Evolutionary conservation across 2,113 vertebrate genomes (phyloP), one percentile per base, ranked within the genome.

Genomic region (Acrocephalus kingi): DNA sequence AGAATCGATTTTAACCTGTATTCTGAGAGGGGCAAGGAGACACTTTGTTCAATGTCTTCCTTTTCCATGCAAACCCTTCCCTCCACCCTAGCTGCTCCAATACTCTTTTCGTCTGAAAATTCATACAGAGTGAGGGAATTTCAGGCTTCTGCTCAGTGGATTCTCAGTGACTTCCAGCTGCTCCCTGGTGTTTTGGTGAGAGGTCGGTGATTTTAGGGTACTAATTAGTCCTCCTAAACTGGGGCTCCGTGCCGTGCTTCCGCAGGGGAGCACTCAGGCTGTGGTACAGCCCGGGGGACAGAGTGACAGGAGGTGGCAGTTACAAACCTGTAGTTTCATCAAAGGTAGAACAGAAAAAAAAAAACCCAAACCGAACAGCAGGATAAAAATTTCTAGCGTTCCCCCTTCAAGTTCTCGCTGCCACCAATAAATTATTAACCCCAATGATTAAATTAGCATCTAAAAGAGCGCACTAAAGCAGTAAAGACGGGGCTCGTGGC

Each of bases 311-410:
- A 18, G 16, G 30, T 8, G 24, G 52, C 10, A 19, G 3, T 10
- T 20, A 41, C 12, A 24, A 46, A 64, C 43, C 37, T 33, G 3
- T 17, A 28, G 9, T 25, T 87, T 35, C 82, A 31, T 13, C 84
- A 17, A 6, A 25, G 39, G 31, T 8, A 72, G 31, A 54, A 33
- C 6, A 51, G 9, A 4, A 22, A 18, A 68, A 18, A 68, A 72
- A n/a, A 25, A 1, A 4, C 9, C 43, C 15, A 1, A 86, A 11
- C 21, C 43, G 12, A 64, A 45, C 22, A 43, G 18, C 33, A 16
- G 4, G 27, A 25, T 15, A 35, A 79, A 49, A 48, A 8, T 2
- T 12, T 12, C 20, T 20, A 12, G 7, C 0, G 5, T 41, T 67
- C 27, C 41, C 8, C 55, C 61, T 14, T 78, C 30, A n/a, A 31